phyloP scores from a whole-genome alignment of 2,113 vertebrate genomes.

The Poeciliopsis prolifica region DNA sequence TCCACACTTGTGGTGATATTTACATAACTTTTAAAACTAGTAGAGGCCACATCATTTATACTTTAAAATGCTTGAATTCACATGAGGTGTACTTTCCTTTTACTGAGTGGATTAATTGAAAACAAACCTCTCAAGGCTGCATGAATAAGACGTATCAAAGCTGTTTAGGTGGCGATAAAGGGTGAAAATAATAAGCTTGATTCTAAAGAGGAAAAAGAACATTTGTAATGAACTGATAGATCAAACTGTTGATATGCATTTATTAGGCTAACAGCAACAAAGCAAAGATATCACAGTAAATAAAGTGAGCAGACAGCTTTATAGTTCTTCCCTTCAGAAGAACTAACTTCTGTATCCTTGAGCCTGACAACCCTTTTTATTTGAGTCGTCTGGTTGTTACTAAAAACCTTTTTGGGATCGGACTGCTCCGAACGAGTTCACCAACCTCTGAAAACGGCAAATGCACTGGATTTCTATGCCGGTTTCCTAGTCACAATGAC shows the following conservation, averaged over 20 bases:
- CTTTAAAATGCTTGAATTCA: too few species aligned
- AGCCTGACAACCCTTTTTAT: background rate
- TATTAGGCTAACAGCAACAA: background rate
- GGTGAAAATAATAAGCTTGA: background rate
- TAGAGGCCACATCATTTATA: too few species aligned
- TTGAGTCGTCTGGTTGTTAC: background rate
- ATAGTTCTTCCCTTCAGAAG: too few species aligned
- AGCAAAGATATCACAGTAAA: background rate
- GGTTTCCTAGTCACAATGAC: background rate
- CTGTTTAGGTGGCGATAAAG: background rate
- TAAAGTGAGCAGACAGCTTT: background rate
- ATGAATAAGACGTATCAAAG: background rate
- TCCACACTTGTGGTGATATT: too few species aligned
- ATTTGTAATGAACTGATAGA: background rate
- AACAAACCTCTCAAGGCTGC: background rate
- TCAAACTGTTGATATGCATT: background rate
- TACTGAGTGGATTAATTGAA: background rate
- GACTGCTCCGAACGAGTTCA: background rate
- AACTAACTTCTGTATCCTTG: background rate
- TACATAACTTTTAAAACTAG: too few species aligned
- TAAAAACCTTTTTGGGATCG: background rate
- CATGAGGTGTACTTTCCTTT: too few species aligned
- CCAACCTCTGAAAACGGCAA: background rate
- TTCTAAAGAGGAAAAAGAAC: background rate
- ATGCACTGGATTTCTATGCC: background rate